Base-by-base conservation (phyloP, 2,113 vertebrate genomes). In the Lepisosteus osseus region DNA sequence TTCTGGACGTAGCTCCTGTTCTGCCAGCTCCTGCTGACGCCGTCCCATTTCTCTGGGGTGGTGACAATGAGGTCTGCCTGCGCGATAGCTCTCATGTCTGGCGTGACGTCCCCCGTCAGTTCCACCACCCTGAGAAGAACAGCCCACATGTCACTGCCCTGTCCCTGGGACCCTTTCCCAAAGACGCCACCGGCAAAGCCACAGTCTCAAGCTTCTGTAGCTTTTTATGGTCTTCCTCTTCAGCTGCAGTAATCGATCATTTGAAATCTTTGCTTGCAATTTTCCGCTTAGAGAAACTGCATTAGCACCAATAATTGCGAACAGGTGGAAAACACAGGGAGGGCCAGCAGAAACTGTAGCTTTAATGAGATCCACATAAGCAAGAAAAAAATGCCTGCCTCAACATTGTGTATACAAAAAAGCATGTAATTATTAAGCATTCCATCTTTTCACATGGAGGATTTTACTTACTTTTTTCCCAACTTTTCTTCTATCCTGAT, bases 21-120 rank as follows among this genome's bases (percentile, higher is more conserved):
- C 80, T 99, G 97, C 97, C 97, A 99, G 88, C 96, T 99, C 78
- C 97, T 92, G 84, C 97, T 99, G 77, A 99, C 86, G 59, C 97
- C 96, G 69, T 99, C 97, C 97, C 97, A 99, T 74, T 99, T 99
- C 85, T 99, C 97, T 0, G 97, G 97, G 0, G 97, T 99, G 71
- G 97, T 99, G 78, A 99, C 97, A 2, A 99, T 99, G 73, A 99
- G 90, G 82, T 99, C 97, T 29, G 97, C 97, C 81, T 96, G 89
- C 0, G 94, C 92, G 75, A 99, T 96, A 15, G 96, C 93, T 79
- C 92, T 93, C 95, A 98, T 94, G 84, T 99, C 97, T 47, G 97
- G 97, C 76, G 96, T 98, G 79, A 97, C 95, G 72, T 99, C 97
- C 4, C 97, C 97, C 0, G 97, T 99, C 77, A 99, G 77, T 78